Evolutionary conservation across 1,140 invertebrate species (phyloP).

Genomic region (Drosophila guanche): DNA sequence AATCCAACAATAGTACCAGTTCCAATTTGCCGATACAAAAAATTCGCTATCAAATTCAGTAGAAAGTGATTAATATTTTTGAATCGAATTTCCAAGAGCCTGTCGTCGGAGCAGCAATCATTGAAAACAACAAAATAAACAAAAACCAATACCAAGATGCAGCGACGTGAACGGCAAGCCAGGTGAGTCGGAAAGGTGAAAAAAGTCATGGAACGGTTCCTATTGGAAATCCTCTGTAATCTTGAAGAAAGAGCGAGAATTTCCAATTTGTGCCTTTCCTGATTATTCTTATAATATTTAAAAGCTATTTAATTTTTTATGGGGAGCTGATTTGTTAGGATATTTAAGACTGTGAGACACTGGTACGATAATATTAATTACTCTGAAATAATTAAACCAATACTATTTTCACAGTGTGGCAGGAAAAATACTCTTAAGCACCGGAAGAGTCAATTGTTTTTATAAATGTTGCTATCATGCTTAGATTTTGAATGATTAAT

Average conservation of each 20-base stretch:
- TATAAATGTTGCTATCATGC: slow-evolving; percentile 11
- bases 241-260: no score
- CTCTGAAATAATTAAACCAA: not conserved
- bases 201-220: not conserved
- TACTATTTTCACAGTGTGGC: not conserved
- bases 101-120: slow-evolving; percentile 16
- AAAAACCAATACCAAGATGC: slow-evolving; percentile 42
- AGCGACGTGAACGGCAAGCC: slow-evolving; percentile 73
- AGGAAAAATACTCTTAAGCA: not conserved
- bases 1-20: slow-evolving; percentile 26
- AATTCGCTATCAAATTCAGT: slow-evolving; percentile 62
- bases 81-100: slow-evolving; percentile 61
- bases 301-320: no score
- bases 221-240: not conserved
- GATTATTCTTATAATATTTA: no score
- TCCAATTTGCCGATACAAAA: slow-evolving; percentile 21
- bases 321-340: no score
- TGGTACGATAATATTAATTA: not conserved
- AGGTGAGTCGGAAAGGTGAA: slow-evolving; percentile 53
- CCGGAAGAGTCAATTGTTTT: not conserved
- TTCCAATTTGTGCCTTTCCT: no score
- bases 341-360: slow-evolving; percentile 4
- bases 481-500: slow-evolving; percentile 10
- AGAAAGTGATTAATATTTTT: slow-evolving; percentile 56
- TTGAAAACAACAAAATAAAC: slow-evolving; percentile 26